Evolutionary conservation across 2,797 vertebrate species (phyloP).

Genomic region (Synaphobranchus kaupii): DNA sequence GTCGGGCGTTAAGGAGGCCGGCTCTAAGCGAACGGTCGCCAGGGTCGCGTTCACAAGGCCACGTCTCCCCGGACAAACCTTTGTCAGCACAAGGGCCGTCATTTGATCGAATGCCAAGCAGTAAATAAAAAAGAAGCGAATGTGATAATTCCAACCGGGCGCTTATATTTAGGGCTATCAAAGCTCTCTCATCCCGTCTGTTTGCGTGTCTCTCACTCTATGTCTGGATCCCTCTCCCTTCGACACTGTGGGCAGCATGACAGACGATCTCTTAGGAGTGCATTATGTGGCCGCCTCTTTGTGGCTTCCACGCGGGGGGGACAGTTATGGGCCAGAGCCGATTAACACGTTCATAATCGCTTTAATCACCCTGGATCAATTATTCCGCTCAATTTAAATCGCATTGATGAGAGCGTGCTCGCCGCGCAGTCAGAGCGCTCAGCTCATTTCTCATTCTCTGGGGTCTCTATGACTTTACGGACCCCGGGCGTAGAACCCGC

Average conservation of each 20-base stretch:
- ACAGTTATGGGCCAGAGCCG: neutral
- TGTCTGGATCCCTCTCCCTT: neutral
- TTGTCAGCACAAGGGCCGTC: neutral
- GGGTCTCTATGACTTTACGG: neutral
- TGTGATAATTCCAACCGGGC: neutral
- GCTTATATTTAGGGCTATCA: neutral
- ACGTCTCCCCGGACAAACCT: neutral
- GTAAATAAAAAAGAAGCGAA: neutral
- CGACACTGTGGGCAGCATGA: neutral
- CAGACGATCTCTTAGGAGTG: neutral
- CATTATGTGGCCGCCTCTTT: neutral
- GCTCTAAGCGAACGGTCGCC: neutral
- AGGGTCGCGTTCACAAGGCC: neutral
- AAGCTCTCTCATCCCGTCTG: neutral
- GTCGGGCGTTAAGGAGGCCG: slow-evolving; percentile 1
- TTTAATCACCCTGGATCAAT: slow-evolving; percentile 18
- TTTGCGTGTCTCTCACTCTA: neutral
- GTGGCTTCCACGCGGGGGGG: neutral
- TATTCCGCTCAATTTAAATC: slow-evolving; percentile 14
- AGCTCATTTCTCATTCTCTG: slow-evolving; percentile 2
- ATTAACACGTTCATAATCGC: slow-evolving; percentile 14
- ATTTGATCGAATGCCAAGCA: neutral
- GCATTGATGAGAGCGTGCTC: neutral
- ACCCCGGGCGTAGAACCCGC: neutral
- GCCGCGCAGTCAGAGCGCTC: neutral